Evolutionary conservation across 2,888 invertebrate species (phyloP).

Genomic region (Orthosia gracilis): DNA sequence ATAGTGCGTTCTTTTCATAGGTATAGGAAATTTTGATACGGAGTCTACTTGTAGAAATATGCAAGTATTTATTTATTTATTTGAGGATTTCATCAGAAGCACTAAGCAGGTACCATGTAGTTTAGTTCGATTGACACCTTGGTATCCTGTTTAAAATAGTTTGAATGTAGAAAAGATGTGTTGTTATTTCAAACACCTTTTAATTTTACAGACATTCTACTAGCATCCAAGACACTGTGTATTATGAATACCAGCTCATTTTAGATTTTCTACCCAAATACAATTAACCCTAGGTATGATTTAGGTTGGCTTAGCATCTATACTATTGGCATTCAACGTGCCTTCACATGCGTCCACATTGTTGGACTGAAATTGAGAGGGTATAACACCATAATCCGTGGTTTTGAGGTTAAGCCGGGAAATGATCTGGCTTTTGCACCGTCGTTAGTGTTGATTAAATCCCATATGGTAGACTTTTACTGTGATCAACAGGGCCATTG

Average conservation of each 20-base stretch:
- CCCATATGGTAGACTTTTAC: conserved; percentile 17
- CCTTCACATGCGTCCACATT: conserved; percentile 29
- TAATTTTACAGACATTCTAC: background rate
- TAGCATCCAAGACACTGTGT: background rate
- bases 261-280: background rate
- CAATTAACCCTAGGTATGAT: background rate
- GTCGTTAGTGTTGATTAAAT: conserved; percentile 44
- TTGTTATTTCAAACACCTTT: too few relatives aligned
- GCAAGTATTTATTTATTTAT: too few relatives aligned
- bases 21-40: too few relatives aligned
- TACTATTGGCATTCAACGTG: conserved; percentile 13
- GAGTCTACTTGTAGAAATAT: too few relatives aligned
- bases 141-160: too few relatives aligned
- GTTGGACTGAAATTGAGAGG: conserved; percentile 46
- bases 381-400: conserved; percentile 43
- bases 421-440: conserved; percentile 21
- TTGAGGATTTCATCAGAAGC: too few relatives aligned
- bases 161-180: too few relatives aligned
- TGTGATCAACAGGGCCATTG: conserved; percentile 18
- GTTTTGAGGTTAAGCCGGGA: conserved; percentile 29
- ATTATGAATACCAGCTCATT: background rate
- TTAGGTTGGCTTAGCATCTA: conserved; percentile 1
- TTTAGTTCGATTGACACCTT: too few relatives aligned
- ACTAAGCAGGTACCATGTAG: too few relatives aligned
- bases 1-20: too few relatives aligned